Evolutionary conservation across 2,888 invertebrate genomes (phyloP), one percentile per base, ranked within the genome.

Genomic region (Cenopis cana): DNA sequence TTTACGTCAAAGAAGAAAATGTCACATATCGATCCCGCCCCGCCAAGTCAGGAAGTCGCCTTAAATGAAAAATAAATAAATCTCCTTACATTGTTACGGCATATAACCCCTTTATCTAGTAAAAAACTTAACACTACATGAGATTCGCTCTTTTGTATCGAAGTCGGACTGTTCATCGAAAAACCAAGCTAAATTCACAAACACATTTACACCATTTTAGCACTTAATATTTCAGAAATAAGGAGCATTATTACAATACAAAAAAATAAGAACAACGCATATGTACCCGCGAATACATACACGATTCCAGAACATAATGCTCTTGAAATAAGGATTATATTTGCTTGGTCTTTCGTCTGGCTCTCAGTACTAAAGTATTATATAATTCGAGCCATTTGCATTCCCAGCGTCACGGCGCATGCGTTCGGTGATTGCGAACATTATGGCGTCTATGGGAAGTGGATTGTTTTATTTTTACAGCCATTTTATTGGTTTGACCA

Each of bases 351-450:
- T n/a, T 41, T 38, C 3, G 12, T 12, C 29, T 2, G 33, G 29
- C 11, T 46, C 46, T 46, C 46, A 33, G 2, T 14, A 62, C 62
- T 50, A 33, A 52, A 20, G 14, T 18, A 36, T 62, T 62, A 62
- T 52, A 54, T 54, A 54, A 38, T 54, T 54, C 62, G 36, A 52
- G 24, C 64, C 64, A 64, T 64, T 64, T 64, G 64, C 36, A 64
- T 66, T 66, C 65, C 56, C 65, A 66, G n/a, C 65, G 65, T 56
- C 55, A 66, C 56, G 65, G 65, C 56, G 65, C 46, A 24, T 33
- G 65, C 65, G 46, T 11, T 29, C 55, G 29, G 29, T 66, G 55
- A 66, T 66, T 66, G 65, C 65, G 65, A 66, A 66, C 65, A 56
- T 66, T 66, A 66, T 66, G 65, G 65, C 56, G 17, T 41, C 65